Evolutionary conservation across 2,797 vertebrate species (phyloP).

Genomic region (Typhlichthys eigenmanni): DNA sequence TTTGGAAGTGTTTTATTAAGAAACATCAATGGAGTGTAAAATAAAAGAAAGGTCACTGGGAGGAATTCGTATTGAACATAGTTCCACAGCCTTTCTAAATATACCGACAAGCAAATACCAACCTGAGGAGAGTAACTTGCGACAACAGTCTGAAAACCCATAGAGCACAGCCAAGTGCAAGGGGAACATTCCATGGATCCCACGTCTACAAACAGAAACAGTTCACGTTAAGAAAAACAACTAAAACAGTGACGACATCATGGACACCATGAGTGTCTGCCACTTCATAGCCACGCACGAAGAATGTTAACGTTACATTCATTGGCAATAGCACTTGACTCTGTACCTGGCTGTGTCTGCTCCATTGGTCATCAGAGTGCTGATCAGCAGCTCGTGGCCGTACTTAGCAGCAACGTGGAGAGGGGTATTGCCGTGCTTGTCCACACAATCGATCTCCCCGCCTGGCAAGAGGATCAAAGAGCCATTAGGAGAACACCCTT

Average conservation of each 20-base stretch:
- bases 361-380: slow-evolving; percentile 96
- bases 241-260: background rate
- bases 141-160: slow-evolving; percentile 98
- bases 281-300: no score
- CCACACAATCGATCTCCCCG: slow-evolving; percentile 95
- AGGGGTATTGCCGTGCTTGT: slow-evolving; percentile 96
- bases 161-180: slow-evolving; percentile 97
- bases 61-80: no score
- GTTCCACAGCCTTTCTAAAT: no score
- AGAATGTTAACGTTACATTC: background rate
- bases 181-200: slow-evolving; percentile 95
- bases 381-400: slow-evolving; percentile 96
- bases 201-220: slow-evolving; percentile 77
- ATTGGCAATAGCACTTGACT: slow-evolving; percentile 6
- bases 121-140: slow-evolving; percentile 99
- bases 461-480: slow-evolving; percentile 68
- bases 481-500: slow-evolving; percentile 3
- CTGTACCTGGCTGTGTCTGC: slow-evolving; percentile 92
- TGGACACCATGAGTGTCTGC: background rate
- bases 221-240: background rate
- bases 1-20: no score
- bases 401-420: slow-evolving; percentile 98
- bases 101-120: slow-evolving; percentile 16
- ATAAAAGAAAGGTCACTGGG: no score
- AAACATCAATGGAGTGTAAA: no score